These are phyloP conservation scores for Pedionomus torquatus DNA, from an alignment of 2,113 vertebrate genomes.

Conservation along the genomic window DNA sequence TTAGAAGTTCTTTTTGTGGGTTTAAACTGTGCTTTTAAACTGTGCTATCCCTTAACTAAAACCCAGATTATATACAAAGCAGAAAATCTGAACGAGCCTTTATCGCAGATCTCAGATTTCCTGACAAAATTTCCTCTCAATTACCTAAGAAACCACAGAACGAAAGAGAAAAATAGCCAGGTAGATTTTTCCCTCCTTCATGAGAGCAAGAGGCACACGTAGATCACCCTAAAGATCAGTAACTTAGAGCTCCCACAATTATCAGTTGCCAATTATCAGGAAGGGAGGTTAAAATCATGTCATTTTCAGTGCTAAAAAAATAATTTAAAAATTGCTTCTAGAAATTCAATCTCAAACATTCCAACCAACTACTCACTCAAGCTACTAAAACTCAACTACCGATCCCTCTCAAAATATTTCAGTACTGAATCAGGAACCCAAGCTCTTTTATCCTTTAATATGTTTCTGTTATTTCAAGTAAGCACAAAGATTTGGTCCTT, in stretches of 20 bases:
- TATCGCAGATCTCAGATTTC: background rate
- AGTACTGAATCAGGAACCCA: background rate
- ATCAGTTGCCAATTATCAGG: background rate
- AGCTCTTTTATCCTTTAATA: background rate
- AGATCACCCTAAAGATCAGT: background rate
- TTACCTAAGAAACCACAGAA: background rate
- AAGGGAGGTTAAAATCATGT: background rate
- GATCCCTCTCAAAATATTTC: background rate
- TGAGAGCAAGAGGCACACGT: background rate
- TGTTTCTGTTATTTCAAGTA: background rate
- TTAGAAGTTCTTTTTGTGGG: conserved; percentile 10
- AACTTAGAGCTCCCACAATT: background rate
- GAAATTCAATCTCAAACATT: background rate
- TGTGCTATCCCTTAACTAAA: background rate
- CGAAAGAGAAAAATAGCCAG: background rate
- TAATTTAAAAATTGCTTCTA: background rate
- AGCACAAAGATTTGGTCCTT: background rate
- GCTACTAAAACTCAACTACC: background rate
- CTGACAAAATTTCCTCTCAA: background rate
- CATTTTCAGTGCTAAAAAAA: background rate
- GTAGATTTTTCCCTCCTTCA: background rate
- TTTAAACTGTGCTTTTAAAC: conserved; percentile 14
- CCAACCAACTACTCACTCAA: background rate
- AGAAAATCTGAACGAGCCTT: background rate
- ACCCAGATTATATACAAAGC: background rate